A percentile compares a stretch with the other conserved stretches of the same genome.
Evolutionary conservation across 1,140 invertebrate species (phyloP).

Genomic region (Latrodectus geometricus): DNA sequence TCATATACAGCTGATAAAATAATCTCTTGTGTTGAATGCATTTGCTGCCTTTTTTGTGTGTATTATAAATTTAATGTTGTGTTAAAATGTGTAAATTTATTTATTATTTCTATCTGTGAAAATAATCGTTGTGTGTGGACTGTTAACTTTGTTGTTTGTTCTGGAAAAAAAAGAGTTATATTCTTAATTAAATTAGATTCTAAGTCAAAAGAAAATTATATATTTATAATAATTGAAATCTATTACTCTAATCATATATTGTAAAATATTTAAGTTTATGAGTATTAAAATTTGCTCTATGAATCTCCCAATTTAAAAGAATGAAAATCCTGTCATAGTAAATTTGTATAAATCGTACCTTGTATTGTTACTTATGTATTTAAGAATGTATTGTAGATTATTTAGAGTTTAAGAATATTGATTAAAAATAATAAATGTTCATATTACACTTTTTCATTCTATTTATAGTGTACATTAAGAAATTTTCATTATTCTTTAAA

Average conservation of each 20-base stretch:
- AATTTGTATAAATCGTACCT: neutral
- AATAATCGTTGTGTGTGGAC: neutral
- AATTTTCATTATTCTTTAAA: neutral
- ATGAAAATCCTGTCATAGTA: neutral
- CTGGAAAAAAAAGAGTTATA: no score
- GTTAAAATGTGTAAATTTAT: constrained; percentile 8
- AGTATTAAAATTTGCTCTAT: neutral
- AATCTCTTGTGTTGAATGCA: neutral
- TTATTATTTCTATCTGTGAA: constrained; percentile 28
- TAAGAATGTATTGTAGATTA: neutral
- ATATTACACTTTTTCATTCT: constrained; percentile 7
- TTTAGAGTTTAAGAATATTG: neutral
- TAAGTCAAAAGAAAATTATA: no score
- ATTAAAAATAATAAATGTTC: constrained; percentile 3
- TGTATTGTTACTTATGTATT: neutral
- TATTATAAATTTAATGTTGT: constrained; percentile 9
- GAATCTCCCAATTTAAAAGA: neutral
- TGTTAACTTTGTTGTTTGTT: neutral
- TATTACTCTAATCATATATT: no score
- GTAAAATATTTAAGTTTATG: neutral
- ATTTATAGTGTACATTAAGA: constrained; percentile 10
- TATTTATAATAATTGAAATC: no score
- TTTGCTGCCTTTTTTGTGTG: constrained; percentile 33
- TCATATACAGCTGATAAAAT: no score
- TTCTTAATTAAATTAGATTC: no score